These are phyloP conservation scores for Seira sanloemensis DNA, from an alignment of 2,888 invertebrate species.

Conservation along the genomic window DNA sequence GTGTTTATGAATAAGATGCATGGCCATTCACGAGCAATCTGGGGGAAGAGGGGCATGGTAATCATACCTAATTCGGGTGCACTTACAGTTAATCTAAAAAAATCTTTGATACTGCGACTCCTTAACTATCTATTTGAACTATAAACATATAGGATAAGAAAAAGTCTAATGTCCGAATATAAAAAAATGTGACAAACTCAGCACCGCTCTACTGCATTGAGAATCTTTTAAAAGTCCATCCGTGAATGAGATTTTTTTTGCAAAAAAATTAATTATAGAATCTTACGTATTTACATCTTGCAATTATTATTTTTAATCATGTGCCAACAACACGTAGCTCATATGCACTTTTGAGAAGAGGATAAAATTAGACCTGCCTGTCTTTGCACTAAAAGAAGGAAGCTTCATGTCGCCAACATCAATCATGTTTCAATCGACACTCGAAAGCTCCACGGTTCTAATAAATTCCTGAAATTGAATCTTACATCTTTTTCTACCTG, in stretches of 20 bases:
- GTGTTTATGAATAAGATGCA: not conserved
- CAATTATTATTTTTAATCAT: too few species aligned
- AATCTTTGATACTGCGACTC: too few species aligned
- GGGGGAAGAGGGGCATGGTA: too few species aligned
- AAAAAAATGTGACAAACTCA: not conserved
- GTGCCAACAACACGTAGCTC: not conserved
- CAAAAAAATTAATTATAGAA: too few species aligned
- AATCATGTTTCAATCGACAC: slow-evolving; percentile 54
- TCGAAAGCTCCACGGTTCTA: not conserved
- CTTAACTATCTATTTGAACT: too few species aligned
- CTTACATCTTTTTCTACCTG: slow-evolving; percentile 27
- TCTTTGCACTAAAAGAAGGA: not conserved
- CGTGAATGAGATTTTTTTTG: too few species aligned
- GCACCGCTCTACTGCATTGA: not conserved
- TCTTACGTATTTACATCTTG: too few species aligned
- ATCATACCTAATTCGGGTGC: too few species aligned
- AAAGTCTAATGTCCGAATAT: not conserved
- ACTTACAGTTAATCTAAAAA: too few species aligned
- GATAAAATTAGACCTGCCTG: not conserved
- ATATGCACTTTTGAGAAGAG: not conserved
- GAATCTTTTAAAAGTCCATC: too few species aligned
- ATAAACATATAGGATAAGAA: not conserved
- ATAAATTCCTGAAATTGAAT: not conserved
- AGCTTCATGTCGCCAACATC: slow-evolving; percentile 28
- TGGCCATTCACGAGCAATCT: not conserved